These are phyloP conservation scores for Celastrina argiolus DNA, from an alignment of 2,888 invertebrate genomes.

Conservation along the genomic window DNA sequence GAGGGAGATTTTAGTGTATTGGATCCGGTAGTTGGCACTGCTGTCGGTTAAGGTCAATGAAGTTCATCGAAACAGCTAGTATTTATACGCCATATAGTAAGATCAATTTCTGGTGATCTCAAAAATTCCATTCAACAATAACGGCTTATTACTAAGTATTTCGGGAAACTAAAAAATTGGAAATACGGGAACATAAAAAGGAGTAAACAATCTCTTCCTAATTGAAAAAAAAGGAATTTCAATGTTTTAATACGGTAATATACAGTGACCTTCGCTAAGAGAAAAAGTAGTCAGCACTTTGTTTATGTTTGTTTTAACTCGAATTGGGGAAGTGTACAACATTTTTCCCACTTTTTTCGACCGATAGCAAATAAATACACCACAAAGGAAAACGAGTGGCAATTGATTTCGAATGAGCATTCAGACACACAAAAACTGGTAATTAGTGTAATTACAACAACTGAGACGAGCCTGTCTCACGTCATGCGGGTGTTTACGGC, in stretches of 20 bases:
- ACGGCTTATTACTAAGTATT: no score
- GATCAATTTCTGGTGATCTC: no score
- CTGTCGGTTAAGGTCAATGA: no score
- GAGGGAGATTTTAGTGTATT: no score
- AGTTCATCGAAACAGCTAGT: no score
- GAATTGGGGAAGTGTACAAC: neutral
- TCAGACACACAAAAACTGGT: constrained; percentile 9
- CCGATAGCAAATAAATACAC: constrained; percentile 23
- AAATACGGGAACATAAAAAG: no score
- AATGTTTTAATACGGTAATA: neutral
- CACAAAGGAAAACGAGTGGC: neutral
- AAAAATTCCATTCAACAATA: no score
- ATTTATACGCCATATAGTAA: no score
- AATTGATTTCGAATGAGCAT: constrained; percentile 18
- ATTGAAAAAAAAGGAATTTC: neutral
- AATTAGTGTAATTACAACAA: constrained; percentile 12
- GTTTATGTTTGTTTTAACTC: neutral
- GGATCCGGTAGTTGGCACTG: no score
- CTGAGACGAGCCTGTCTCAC: constrained; percentile 14
- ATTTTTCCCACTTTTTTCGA: neutral
- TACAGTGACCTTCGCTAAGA: neutral
- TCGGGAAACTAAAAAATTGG: no score
- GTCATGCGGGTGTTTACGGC: constrained; percentile 52
- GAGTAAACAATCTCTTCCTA: neutral
- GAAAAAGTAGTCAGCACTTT: neutral